A percentile compares a stretch with the other conserved stretches of the same genome.
phyloP scores from a whole-genome alignment of 1,140 invertebrate genomes.

The Dendroctonus valens region DNA sequence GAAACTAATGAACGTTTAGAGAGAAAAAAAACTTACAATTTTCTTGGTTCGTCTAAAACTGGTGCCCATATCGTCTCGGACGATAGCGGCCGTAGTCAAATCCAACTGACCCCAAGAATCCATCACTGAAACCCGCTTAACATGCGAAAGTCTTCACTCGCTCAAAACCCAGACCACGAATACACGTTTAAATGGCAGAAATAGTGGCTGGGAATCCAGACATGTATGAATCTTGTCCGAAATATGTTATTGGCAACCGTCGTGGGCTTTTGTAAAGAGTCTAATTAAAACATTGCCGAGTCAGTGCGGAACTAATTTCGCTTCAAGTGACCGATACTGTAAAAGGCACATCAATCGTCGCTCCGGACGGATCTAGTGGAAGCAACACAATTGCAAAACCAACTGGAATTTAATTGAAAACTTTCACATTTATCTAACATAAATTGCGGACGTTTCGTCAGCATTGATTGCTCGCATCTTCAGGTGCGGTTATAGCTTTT shows the following conservation, averaged over 20 bases:
- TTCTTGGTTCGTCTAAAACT: constrained; percentile 56
- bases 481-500: too few species aligned
- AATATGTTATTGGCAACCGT: constrained; percentile 30
- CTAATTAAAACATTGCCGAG: constrained; percentile 29
- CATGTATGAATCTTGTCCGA: constrained; percentile 19
- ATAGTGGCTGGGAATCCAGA: constrained; percentile 22
- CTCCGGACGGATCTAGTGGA: neutral
- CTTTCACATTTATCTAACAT: too few species aligned
- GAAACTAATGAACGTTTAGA: too few species aligned
- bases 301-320: constrained; percentile 31
- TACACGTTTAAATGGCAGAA: constrained; percentile 21
- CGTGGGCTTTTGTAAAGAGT: constrained; percentile 17
- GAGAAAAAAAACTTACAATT: constrained; percentile 52
- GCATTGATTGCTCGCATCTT: too few species aligned
- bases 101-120: constrained; percentile 65
- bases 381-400: too few species aligned
- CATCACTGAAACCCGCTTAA: constrained; percentile 49
- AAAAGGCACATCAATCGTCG: neutral
- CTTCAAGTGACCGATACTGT: neutral
- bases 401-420: too few species aligned
- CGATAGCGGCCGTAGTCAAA: constrained; percentile 59
- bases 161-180: neutral
- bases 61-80: constrained; percentile 58
- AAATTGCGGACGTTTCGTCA: too few species aligned
- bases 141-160: too few species aligned